These are phyloP conservation scores for Diloba caeruleocephala DNA, from an alignment of 2,888 invertebrate genomes.

Conservation along the genomic window DNA sequence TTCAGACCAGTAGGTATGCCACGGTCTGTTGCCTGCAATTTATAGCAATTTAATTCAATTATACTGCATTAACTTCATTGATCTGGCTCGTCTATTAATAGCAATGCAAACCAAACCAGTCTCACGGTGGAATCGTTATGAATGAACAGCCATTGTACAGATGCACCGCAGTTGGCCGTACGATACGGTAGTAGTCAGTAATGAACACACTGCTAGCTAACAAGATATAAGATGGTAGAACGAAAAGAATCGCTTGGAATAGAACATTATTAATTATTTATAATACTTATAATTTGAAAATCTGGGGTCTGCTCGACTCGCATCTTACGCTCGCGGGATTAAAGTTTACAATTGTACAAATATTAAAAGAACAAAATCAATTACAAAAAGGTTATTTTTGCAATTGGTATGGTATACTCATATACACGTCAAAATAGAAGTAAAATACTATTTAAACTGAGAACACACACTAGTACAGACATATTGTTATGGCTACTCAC, in stretches of 20 bases:
- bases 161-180: conserved; percentile 36
- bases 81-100: conserved; percentile 41
- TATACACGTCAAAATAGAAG: too few relatives aligned
- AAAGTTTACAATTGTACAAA: too few relatives aligned
- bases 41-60: conserved; percentile 2
- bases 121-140: conserved; percentile 33
- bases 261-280: too few relatives aligned
- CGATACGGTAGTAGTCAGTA: conserved; percentile 36
- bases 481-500: too few relatives aligned
- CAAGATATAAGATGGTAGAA: conserved; percentile 19
- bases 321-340: too few relatives aligned
- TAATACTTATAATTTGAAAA: too few relatives aligned
- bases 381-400: too few relatives aligned
- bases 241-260: background rate
- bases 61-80: conserved; percentile 20
- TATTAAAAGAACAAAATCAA: too few relatives aligned
- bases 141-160: conserved; percentile 49
- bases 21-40: background rate
- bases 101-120: conserved; percentile 42
- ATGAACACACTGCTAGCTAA: conserved; percentile 33
- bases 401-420: too few relatives aligned
- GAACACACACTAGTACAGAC: too few relatives aligned
- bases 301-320: background rate
- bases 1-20: too few relatives aligned
- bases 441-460: too few relatives aligned